phyloP scores from a whole-genome alignment of 2,797 vertebrate species.

The Hirundo rustica region DNA sequence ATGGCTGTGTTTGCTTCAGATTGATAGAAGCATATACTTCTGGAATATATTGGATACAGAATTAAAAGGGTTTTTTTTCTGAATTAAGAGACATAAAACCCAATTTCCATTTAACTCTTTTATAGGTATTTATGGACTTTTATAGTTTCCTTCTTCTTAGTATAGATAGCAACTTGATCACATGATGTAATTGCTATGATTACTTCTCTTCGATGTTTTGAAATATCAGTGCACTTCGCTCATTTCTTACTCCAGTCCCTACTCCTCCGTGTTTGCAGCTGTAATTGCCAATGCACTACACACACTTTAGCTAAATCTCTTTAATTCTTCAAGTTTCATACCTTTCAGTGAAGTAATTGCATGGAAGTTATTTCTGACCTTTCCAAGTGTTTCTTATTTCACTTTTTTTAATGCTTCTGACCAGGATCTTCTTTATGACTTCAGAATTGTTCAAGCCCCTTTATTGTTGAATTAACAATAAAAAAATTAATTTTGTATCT shows the following conservation, averaged over 20 bases:
- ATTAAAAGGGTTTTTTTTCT: background rate
- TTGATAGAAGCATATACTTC: background rate
- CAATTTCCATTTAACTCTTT: background rate
- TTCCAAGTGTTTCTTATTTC: background rate
- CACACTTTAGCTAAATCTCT: background rate
- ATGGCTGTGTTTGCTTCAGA: background rate
- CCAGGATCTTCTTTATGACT: background rate
- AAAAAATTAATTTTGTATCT: background rate
- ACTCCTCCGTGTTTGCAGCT: background rate
- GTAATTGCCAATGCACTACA: background rate
- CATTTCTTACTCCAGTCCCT: background rate
- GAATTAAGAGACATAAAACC: background rate
- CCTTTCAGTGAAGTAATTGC: background rate
- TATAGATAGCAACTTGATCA: background rate
- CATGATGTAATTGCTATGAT: background rate
- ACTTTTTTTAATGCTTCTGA: background rate
- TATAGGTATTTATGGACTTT: background rate
- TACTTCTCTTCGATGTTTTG: background rate
- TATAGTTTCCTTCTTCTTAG: background rate
- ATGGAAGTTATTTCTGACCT: background rate
- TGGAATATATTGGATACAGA: background rate
- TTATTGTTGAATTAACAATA: background rate
- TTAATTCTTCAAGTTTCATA: background rate
- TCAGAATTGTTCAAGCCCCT: background rate
- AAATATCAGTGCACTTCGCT: background rate